Percentiles rank a stretch among this genome's conserved stretches.
Conservation (phyloP, 2,888 invertebrate genomes). For the Neocrepidodera transversa region DNA sequence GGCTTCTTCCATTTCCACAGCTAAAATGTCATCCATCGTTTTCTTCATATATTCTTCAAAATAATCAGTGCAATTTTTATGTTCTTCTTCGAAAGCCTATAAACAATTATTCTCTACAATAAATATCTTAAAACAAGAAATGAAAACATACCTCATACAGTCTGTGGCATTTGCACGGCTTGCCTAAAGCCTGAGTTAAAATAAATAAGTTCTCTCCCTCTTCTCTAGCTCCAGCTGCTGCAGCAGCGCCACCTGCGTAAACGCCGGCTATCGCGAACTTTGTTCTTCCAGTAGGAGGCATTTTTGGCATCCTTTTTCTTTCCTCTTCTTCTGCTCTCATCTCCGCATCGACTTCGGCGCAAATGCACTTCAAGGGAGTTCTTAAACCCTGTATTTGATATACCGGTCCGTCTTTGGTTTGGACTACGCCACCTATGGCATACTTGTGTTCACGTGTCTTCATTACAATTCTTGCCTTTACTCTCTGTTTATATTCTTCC, state of each 20-base stretch:
- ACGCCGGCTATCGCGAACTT: neutral
- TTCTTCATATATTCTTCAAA: slow-evolving; percentile 33
- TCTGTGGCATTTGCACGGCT: slow-evolving; percentile 52
- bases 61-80: slow-evolving; percentile 46
- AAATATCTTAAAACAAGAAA: neutral
- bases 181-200: slow-evolving; percentile 45
- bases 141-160: slow-evolving; percentile 40
- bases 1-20: slow-evolving; percentile 26
- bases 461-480: slow-evolving; percentile 37
- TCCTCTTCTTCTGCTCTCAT: slow-evolving; percentile 44
- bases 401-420: slow-evolving; percentile 40
- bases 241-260: neutral
- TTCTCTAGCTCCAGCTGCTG: neutral
- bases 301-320: slow-evolving; percentile 42
- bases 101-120: neutral
- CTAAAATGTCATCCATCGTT: slow-evolving; percentile 29
- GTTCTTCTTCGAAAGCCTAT: slow-evolving; percentile 46
- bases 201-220: slow-evolving; percentile 52
- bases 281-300: slow-evolving; percentile 48
- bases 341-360: slow-evolving; percentile 37
- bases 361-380: slow-evolving; percentile 44
- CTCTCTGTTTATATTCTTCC: slow-evolving; percentile 42
- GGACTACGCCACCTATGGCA: slow-evolving; percentile 34
- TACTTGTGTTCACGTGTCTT: slow-evolving; percentile 42
- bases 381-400: slow-evolving; percentile 45